A percentile compares a stretch with the other conserved stretches of the same genome.
These are phyloP conservation scores for Pipistrellus pipistrellus DNA, from an alignment of 2,797 vertebrate genomes.

Conservation along the genomic window DNA sequence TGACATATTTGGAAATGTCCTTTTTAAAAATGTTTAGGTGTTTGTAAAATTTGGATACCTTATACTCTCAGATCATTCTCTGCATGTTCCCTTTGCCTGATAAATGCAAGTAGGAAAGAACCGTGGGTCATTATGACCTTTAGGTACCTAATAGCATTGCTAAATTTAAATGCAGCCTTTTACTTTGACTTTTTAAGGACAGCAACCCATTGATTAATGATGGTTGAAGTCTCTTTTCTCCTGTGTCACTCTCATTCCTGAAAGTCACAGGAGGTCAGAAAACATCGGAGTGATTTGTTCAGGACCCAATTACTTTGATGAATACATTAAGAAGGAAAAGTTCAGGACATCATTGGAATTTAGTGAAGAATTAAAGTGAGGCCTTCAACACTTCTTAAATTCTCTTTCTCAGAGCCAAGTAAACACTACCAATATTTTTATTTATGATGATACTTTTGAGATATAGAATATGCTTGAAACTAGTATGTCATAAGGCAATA, in stretches of 20 bases:
- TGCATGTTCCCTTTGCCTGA: neutral
- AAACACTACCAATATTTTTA: conserved; percentile 35
- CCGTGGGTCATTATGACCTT: neutral
- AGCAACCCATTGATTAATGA: conserved; percentile 70
- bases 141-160: neutral
- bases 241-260: conserved; percentile 42
- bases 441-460: conserved; percentile 8
- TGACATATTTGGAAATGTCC: neutral
- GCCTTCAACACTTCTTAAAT: neutral
- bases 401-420: neutral
- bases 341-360: conserved; percentile 22
- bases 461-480: conserved; percentile 30
- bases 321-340: conserved; percentile 9
- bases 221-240: conserved; percentile 64
- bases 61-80: neutral
- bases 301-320: conserved; percentile 60
- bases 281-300: conserved; percentile 46
- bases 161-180: conserved; percentile 67
- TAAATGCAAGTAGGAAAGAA: conserved; percentile 4
- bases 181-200: conserved; percentile 59
- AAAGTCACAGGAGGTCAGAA: conserved; percentile 64
- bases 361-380: neutral
- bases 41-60: neutral
- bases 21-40: neutral
- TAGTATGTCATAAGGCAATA: neutral